Percentiles rank a stretch among this genome's conserved stretches.
Evolutionary conservation across 2,797 vertebrate species (phyloP).

Genomic region (Urophycis tenuis): DNA sequence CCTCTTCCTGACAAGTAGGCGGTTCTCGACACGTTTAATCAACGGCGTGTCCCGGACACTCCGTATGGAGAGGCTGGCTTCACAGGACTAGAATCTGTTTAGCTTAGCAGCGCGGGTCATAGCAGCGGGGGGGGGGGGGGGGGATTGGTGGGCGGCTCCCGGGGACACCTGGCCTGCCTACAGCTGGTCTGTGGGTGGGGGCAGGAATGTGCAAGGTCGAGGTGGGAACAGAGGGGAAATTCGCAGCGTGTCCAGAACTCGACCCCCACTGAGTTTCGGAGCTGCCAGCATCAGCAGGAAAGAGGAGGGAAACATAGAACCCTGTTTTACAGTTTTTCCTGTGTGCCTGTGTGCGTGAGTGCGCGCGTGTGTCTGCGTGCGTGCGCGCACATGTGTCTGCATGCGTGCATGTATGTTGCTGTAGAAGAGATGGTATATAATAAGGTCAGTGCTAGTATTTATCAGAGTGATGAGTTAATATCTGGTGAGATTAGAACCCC

Average conservation of each 20-base stretch:
- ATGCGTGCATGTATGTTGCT: not conserved
- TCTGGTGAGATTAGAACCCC: no score
- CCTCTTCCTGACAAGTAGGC: no score
- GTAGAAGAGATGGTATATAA: no score
- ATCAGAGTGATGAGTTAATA: no score
- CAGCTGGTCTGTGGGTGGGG: conserved; percentile 32
- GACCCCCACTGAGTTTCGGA: conserved; percentile 56
- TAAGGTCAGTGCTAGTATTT: no score
- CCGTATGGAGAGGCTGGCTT: no score
- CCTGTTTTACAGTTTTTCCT: not conserved
- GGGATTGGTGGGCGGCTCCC: not conserved
- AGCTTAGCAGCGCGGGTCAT: not conserved
- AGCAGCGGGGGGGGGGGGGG: not conserved
- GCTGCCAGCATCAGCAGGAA: conserved; percentile 55
- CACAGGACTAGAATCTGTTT: not conserved
- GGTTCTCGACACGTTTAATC: no score
- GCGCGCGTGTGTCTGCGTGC: conserved; percentile 19
- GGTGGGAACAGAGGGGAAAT: conserved; percentile 54
- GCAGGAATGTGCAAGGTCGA: conserved; percentile 55
- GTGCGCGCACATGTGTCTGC: conserved; percentile 34
- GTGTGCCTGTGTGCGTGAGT: conserved; percentile 25
- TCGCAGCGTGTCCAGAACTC: conserved; percentile 53
- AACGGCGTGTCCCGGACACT: no score
- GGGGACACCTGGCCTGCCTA: conserved; percentile 57
- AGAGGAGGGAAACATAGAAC: not conserved